Percentiles rank a stretch among this genome's conserved stretches.
These are phyloP conservation scores for Sebastes diaconus DNA, from an alignment of 2,797 vertebrate genomes.

Conservation along the genomic window DNA sequence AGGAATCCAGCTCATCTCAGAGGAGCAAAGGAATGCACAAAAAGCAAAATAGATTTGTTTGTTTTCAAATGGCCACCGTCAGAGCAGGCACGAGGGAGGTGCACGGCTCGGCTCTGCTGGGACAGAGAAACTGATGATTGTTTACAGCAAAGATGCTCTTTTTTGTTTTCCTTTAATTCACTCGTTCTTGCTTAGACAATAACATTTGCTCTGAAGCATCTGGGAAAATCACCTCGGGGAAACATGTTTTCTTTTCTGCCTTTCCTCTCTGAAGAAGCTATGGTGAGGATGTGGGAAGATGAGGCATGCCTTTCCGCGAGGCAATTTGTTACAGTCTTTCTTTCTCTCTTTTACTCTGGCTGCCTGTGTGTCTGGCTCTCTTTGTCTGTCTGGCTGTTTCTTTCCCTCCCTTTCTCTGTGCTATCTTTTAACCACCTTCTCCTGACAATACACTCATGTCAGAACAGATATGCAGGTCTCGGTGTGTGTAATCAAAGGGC, in stretches of 20 bases:
- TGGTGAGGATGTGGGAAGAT: constrained; percentile 22
- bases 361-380: constrained; percentile 2
- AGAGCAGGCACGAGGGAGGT: constrained; percentile 36
- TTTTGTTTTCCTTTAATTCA: constrained; percentile 61
- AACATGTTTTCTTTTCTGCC: constrained; percentile 7
- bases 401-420: constrained; percentile 10
- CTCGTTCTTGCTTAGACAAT: constrained; percentile 53
- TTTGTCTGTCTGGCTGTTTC: constrained; percentile 20
- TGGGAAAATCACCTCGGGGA: constrained; percentile 38
- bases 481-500: constrained; percentile 43
- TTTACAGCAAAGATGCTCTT: constrained; percentile 46
- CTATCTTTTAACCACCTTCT: constrained; percentile 41
- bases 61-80: constrained; percentile 57
- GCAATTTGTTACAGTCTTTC: constrained; percentile 11
- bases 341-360: not conserved
- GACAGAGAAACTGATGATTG: constrained; percentile 53
- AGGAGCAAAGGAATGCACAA: constrained; percentile 26
- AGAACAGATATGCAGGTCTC: constrained; percentile 30
- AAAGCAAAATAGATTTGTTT: constrained; percentile 61
- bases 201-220: constrained; percentile 43
- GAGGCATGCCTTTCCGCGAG: not conserved
- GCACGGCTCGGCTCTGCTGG: constrained; percentile 37
- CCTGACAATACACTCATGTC: constrained; percentile 38
- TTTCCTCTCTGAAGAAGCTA: constrained; percentile 1
- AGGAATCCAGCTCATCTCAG: constrained; percentile 35